Conservation (phyloP, 2,113 vertebrate genomes). For the Bufo gargarizans region DNA sequence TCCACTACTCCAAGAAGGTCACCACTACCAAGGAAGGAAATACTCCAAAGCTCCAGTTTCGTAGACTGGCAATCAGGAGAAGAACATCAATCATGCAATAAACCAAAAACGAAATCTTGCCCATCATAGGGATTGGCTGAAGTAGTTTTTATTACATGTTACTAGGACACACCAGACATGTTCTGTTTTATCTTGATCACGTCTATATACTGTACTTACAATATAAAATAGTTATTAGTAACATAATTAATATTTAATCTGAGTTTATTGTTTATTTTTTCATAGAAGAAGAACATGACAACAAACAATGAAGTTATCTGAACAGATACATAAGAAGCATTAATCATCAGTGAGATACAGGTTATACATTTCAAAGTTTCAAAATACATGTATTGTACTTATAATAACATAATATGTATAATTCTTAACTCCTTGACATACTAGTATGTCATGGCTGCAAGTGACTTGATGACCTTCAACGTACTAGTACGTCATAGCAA, state of each 20-base stretch:
- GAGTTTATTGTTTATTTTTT: neutral
- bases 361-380: no score
- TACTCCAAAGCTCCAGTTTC: neutral
- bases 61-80: neutral
- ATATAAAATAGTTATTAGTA: slow-evolving; percentile 47
- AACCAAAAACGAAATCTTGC: slow-evolving; percentile 3
- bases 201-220: neutral
- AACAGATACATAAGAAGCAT: no score
- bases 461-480: no score
- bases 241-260: neutral
- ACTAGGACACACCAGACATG: neutral
- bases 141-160: neutral
- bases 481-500: no score
- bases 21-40: neutral
- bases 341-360: no score
- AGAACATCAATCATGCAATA: neutral
- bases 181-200: slow-evolving; percentile 52
- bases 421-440: no score
- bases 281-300: no score
- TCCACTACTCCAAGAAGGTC: neutral
- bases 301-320: no score
- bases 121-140: neutral
- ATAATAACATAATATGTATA: no score
- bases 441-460: no score
- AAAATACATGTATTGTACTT: no score